phyloP scores from a whole-genome alignment of 2,797 vertebrate genomes.

The Carcharodon carcharias region DNA sequence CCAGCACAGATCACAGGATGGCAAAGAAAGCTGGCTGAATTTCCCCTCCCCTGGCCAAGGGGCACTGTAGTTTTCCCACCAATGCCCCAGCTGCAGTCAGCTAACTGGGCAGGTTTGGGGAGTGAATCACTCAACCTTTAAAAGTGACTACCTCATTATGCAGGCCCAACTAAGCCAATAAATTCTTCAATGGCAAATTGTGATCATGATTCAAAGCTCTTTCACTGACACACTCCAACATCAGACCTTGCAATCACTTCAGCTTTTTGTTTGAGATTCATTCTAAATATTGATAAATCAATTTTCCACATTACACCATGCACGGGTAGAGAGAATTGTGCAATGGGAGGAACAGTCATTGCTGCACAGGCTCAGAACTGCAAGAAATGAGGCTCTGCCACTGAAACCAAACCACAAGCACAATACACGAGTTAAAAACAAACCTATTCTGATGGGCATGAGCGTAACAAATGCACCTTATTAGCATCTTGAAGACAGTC shows the following conservation, averaged over 20 bases:
- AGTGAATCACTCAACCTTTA: background rate
- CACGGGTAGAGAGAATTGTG: background rate
- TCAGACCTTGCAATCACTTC: background rate
- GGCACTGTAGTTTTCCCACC: background rate
- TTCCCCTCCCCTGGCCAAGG: background rate
- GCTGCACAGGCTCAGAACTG: background rate
- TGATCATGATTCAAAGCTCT: background rate
- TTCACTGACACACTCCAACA: background rate
- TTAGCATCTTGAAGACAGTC: too few relatives aligned
- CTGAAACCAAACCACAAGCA: background rate
- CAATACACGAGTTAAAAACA: background rate
- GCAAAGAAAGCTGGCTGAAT: background rate
- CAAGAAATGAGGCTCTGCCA: background rate
- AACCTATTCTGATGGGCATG: background rate
- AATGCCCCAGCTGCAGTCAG: background rate
- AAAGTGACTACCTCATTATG: background rate
- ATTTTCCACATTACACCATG: background rate
- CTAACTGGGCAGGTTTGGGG: background rate
- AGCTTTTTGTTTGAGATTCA: background rate
- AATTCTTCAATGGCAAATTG: background rate
- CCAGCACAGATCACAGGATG: background rate
- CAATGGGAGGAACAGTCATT: background rate
- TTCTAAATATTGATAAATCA: background rate
- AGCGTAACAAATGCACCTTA: background rate
- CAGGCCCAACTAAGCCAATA: background rate